A percentile compares a stretch with the other conserved stretches of the same genome.
Conservation (phyloP, 1,140 invertebrate genomes). For the Akabosia matsudoensis region DNA sequence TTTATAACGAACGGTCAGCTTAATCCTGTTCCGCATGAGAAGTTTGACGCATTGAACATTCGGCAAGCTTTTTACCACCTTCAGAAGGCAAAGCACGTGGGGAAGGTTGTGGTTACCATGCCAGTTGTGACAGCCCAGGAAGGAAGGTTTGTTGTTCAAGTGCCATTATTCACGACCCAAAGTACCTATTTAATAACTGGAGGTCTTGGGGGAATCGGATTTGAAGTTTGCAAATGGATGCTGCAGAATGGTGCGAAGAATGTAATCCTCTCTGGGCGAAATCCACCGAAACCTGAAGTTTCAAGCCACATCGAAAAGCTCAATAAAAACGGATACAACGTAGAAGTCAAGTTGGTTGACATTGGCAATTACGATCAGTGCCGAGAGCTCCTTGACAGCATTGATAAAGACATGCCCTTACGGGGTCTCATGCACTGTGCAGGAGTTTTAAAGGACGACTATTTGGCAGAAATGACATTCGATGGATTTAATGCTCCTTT, state of each 20-base stretch:
- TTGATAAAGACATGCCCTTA: background rate
- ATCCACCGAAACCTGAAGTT: background rate
- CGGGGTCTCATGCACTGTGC: background rate
- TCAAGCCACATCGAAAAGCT: background rate
- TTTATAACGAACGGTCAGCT: background rate
- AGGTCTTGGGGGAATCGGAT: constrained; percentile 1
- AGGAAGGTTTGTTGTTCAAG: background rate
- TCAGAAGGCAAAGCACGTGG: background rate
- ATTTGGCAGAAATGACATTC: background rate
- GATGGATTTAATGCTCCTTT: background rate
- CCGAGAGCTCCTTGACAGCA: background rate
- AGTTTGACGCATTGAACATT: background rate
- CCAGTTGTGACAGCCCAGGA: background rate
- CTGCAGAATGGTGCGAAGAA: background rate
- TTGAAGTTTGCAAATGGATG: constrained; percentile 15
- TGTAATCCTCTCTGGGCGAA: background rate
- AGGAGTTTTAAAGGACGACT: background rate
- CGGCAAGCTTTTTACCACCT: background rate
- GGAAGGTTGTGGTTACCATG: background rate
- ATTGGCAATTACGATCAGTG: background rate
- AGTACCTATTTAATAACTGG: constrained; percentile 3
- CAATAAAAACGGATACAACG: background rate
- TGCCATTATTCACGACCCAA: background rate
- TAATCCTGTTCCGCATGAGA: background rate
- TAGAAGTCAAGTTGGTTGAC: background rate